These are phyloP conservation scores for Panthera tigris DNA, from an alignment of 2,113 vertebrate genomes.

Conservation along the genomic window DNA sequence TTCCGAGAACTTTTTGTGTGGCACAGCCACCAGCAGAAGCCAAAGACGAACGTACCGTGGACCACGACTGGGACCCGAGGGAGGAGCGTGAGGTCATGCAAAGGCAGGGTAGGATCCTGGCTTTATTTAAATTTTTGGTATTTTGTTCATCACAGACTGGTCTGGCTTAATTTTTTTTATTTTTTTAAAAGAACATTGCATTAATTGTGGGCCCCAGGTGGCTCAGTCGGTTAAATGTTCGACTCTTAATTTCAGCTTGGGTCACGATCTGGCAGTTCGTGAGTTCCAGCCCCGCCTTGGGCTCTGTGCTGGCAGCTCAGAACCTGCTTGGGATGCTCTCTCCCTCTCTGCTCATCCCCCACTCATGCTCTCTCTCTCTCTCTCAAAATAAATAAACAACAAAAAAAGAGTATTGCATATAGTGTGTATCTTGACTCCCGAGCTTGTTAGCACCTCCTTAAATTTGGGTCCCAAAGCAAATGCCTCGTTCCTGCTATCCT, in stretches of 20 bases:
- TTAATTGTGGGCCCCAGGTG: too few species aligned
- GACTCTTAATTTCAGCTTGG: too few species aligned
- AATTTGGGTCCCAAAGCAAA: background rate
- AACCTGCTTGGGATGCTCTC: too few species aligned
- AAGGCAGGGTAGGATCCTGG: background rate
- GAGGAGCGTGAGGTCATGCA: background rate
- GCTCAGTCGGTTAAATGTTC: too few species aligned
- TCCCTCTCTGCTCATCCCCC: too few species aligned
- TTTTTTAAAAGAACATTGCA: background rate
- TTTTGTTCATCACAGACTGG: background rate
- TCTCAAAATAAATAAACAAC: too few species aligned
- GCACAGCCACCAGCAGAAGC: background rate
- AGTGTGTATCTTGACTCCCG: background rate
- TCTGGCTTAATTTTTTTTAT: background rate
- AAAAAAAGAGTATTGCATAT: background rate
- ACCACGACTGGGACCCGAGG: accelerated
- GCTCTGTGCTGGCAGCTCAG: too few species aligned
- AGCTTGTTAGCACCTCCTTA: background rate
- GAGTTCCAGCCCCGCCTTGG: too few species aligned
- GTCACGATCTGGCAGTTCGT: too few species aligned
- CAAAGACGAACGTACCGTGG: accelerated
- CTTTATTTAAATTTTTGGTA: background rate
- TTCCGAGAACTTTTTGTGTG: too few species aligned
- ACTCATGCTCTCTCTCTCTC: too few species aligned
- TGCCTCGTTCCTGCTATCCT: background rate